These are phyloP conservation scores for Aporophyla nigra DNA, from an alignment of 2,888 invertebrate species.

Conservation along the genomic window DNA sequence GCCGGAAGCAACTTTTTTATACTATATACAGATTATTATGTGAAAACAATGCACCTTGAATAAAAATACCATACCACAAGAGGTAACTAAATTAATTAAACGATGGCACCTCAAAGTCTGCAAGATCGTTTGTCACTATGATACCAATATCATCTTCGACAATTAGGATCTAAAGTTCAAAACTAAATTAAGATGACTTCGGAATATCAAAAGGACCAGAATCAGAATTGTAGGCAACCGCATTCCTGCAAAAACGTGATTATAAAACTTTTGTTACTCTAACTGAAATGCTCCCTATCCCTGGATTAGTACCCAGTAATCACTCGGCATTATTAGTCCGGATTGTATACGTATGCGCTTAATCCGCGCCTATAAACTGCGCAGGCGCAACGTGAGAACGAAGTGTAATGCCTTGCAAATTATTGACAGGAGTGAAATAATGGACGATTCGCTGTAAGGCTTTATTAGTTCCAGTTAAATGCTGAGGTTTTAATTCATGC, in stretches of 20 bases:
- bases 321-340: slow-evolving; percentile 43
- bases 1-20: too few relatives aligned
- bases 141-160: background rate
- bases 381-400: slow-evolving; percentile 52
- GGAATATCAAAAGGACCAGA: too few relatives aligned
- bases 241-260: background rate
- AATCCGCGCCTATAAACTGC: slow-evolving; percentile 55
- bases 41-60: too few relatives aligned
- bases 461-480: slow-evolving; percentile 60
- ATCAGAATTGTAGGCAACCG: background rate
- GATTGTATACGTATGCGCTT: slow-evolving; percentile 57
- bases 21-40: too few relatives aligned
- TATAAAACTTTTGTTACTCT: background rate
- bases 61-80: too few relatives aligned
- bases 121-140: background rate
- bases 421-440: slow-evolving; percentile 64
- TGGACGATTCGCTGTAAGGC: slow-evolving; percentile 56
- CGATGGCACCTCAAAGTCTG: background rate
- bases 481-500: slow-evolving; percentile 57
- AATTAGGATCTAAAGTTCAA: background rate
- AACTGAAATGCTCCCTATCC: slow-evolving; percentile 18
- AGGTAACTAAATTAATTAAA: too few relatives aligned
- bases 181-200: background rate
- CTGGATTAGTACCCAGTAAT: slow-evolving; percentile 48
- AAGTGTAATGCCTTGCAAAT: slow-evolving; percentile 60